Base-by-base conservation (phyloP, 2,113 vertebrate genomes). In the Siniperca knerii region DNA sequence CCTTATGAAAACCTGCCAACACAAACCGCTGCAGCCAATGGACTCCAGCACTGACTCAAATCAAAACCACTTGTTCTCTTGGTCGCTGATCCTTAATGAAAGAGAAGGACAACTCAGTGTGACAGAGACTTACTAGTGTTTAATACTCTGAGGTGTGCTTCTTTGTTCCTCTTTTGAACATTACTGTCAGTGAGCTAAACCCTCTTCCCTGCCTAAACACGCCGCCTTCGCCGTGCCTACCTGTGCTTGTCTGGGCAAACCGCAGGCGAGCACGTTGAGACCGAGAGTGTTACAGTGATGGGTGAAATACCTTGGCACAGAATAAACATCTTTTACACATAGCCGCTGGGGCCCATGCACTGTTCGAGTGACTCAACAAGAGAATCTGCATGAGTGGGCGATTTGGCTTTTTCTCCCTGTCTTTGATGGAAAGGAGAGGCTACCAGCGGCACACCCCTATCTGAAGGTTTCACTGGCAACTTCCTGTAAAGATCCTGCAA, bases 201-300 rank as follows among this genome's bases (percentile, higher is more conserved):
- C 79, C 75, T 50, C 72, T 33, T 66, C 82, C 71, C 66, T 92
- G 93, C 82, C 88, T 54, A 42, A 87, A 93, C 93, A 92, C 29
- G 93, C 75, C 62, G 42, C 67, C 75, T 12, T 66, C 68, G 29
- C 81, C 35, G 25, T 44, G 88, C 84, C 87, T 81, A 74, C 78
- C 71, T 57, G 57, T 52, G 84, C 92, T 78, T 93, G 93, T 87
- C 89, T 72, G 93, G 90, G 79, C 93, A 81, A 62, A 76, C 61
- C 13, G 67, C 88, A 44, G 66, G 65, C 46, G 33, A 83, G 68
- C 44, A 18, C 46, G 65, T 52, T 70, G 64, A 66, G 67, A 54
- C 86, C 12, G 16, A 81, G 65, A 44, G 81, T 11, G 44, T 75
- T 83, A 78, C 55, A 75, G 66, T 0, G 72, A 37, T 25, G 78